Base-by-base conservation (phyloP, 2,888 invertebrate genomes). In the Lottia gigantea region DNA sequence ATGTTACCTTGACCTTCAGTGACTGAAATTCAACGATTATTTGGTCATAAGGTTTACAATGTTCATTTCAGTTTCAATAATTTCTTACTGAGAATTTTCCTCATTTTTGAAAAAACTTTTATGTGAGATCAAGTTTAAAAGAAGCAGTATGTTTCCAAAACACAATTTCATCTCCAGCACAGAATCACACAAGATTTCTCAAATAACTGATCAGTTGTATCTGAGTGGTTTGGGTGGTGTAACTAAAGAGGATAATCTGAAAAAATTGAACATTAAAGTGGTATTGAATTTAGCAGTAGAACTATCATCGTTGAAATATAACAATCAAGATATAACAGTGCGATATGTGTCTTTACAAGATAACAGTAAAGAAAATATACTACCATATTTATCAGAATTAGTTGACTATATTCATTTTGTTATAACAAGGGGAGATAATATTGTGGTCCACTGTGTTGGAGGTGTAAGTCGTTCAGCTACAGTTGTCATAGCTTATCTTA, bases 391-490 rank as follows among this genome's bases (percentile, higher is more conserved):
- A n/a, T 78, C 81, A 62, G 65, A 71, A 6, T 80, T 81, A 74
- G 79, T 82, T 4, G 79, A 79, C 23, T 74, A 80, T 62, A 75
- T 83, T 65, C 74, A 80, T 19, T 55, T 31, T 11, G 74, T 77
- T 0, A 66, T 67, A 25, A 16, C 19, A 7, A 25, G 73, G 19
- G 76, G 74, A 6, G 81, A 80, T 7, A 76, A 68, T 46, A 79
- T 81, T 40, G 71, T 81, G 0, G 81, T 83, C 1, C 82, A 83
- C 62, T 83, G 83, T 75, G 74, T 82, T 0, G 81, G 81, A 11
- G 83, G 83, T 12, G 74, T 79, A 3, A 82, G 81, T 72, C 74
- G 83, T n/a, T 83, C 83, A 6, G 83, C 81, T 3, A 82, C 80
- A 64, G 79, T 82, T 14, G 80, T 80, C 66, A 72, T 83, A 12